phyloP scores from a whole-genome alignment of 1,140 invertebrate species.

The Leptinotarsa lineolata region DNA sequence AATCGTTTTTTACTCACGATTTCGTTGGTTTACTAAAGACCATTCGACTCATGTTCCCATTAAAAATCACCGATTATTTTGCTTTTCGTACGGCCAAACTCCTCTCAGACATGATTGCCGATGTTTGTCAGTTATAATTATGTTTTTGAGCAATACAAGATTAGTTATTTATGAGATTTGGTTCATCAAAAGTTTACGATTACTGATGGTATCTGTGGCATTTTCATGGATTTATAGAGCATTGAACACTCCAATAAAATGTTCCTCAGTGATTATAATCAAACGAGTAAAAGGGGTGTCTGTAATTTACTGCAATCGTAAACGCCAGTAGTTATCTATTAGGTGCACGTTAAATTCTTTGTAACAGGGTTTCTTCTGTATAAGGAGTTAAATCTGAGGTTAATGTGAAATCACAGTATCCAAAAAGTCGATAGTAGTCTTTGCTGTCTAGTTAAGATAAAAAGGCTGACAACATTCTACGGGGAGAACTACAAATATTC shows the following conservation, averaged over 20 bases:
- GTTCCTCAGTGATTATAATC: background rate
- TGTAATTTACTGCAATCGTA: too few relatives aligned
- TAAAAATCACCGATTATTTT: slow-evolving; percentile 4
- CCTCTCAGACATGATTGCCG: slow-evolving; percentile 1
- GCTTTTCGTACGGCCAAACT: background rate
- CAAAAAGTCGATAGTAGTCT: too few relatives aligned
- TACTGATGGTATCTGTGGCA: background rate
- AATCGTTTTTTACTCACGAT: background rate
- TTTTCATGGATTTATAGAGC: background rate
- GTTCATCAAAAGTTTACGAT: background rate
- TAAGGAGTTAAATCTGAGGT: too few relatives aligned
- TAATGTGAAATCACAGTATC: too few relatives aligned
- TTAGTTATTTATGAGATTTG: slow-evolving; percentile 5
- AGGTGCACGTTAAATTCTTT: too few relatives aligned
- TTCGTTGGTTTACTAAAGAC: background rate
- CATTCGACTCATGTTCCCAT: background rate
- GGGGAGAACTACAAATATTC: too few relatives aligned
- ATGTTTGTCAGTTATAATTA: slow-evolving; percentile 9
- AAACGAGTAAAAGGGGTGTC: too few relatives aligned
- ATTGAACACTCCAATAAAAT: background rate
- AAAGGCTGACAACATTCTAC: too few relatives aligned
- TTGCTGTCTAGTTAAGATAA: too few relatives aligned
- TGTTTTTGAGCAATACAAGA: slow-evolving; percentile 2
- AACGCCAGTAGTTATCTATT: too few relatives aligned
- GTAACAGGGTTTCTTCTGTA: too few relatives aligned